Evolutionary conservation across 2,113 vertebrate genomes (phyloP).

Genomic region (Brachyistius frenatus): DNA sequence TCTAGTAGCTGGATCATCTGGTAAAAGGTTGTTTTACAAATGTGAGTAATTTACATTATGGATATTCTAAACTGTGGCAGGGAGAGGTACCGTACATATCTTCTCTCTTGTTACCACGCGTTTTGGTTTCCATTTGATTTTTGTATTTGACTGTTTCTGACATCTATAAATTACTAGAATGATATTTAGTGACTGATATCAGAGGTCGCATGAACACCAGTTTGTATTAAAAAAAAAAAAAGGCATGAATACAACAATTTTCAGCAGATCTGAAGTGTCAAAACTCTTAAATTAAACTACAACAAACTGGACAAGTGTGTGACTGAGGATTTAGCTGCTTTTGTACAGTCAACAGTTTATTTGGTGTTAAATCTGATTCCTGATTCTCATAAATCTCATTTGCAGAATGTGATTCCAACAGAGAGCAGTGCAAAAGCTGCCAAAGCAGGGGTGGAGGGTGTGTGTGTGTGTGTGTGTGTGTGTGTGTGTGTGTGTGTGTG

Average conservation of each 20-base stretch:
- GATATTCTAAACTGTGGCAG: constrained; percentile 8
- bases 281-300: not conserved
- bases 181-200: not conserved
- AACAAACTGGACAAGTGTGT: not conserved
- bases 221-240: too few relatives aligned
- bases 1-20: not conserved
- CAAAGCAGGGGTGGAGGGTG: not conserved
- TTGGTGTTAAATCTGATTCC: constrained; percentile 17
- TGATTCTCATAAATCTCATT: constrained; percentile 29
- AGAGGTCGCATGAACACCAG: not conserved
- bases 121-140: constrained; percentile 24
- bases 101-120: constrained; percentile 19
- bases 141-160: not conserved
- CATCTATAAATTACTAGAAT: constrained; percentile 1
- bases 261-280: not conserved
- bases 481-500: too few relatives aligned
- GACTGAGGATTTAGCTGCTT: constrained; percentile 3
- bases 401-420: constrained; percentile 14
- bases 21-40: constrained; percentile 1
- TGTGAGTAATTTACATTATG: not conserved
- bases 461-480: too few relatives aligned
- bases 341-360: constrained; percentile 5
- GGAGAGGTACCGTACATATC: constrained; percentile 11
- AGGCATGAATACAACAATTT: too few relatives aligned
- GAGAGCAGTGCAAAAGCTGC: constrained; percentile 21